Evolutionary conservation across 1,140 invertebrate genomes (phyloP).

Genomic region (Magallana angulata): DNA sequence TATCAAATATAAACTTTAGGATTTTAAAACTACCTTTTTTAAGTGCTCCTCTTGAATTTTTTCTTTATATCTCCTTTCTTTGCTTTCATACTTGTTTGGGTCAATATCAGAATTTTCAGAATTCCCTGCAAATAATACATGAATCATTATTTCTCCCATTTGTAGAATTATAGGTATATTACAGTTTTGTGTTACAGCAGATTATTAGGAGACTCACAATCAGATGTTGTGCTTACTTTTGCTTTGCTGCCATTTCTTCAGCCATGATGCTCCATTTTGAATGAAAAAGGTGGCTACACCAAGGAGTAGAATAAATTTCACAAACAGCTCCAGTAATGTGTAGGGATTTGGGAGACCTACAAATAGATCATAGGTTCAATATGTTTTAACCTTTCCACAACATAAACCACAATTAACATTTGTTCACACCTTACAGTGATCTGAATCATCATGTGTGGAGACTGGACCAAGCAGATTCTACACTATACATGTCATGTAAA

Average conservation of each 20-base stretch:
- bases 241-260: background rate
- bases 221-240: background rate
- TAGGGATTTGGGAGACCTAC: background rate
- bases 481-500: too few species aligned
- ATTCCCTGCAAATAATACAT: too few species aligned
- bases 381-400: too few species aligned
- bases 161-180: too few species aligned
- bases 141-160: too few species aligned
- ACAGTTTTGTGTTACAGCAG: too few species aligned
- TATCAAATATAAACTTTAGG: too few species aligned
- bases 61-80: background rate
- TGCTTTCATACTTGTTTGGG: background rate
- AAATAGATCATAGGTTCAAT: background rate
- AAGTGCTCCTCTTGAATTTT: conserved; percentile 4
- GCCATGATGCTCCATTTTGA: conserved; percentile 14
- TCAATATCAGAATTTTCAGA: background rate
- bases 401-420: too few species aligned
- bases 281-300: background rate
- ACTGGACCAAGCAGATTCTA: too few species aligned
- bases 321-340: background rate
- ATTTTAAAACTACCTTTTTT: background rate
- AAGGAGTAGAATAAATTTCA: background rate
- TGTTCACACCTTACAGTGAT: too few species aligned
- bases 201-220: too few species aligned
- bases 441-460: too few species aligned